Percentiles rank a stretch among this genome's conserved stretches.
Evolutionary conservation across 2,888 invertebrate species (phyloP).

Genomic region (Notocelia uddmanniana): DNA sequence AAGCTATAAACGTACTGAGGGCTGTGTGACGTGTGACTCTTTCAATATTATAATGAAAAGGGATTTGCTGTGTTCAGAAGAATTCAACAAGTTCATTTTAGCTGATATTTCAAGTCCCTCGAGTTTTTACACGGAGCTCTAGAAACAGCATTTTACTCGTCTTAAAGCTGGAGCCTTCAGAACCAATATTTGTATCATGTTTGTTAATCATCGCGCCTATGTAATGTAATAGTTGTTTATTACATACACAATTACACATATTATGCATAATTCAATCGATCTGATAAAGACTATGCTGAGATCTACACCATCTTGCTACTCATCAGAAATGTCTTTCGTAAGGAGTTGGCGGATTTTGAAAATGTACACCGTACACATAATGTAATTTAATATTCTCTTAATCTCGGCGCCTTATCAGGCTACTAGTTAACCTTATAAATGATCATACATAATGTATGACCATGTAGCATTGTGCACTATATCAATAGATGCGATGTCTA

Average conservation of each 20-base stretch:
- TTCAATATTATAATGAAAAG: background rate
- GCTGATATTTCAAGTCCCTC: background rate
- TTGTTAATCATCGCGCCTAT: too few relatives aligned
- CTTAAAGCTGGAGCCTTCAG: too few relatives aligned
- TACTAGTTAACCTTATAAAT: background rate
- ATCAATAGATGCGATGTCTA: constrained; percentile 31
- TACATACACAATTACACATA: too few relatives aligned
- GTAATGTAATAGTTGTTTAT: too few relatives aligned
- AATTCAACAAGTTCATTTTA: background rate
- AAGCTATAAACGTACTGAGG: constrained; percentile 39
- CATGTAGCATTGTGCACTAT: constrained; percentile 12
- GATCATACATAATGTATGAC: constrained; percentile 31
- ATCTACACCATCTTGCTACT: background rate
- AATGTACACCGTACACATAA: background rate
- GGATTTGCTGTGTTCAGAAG: background rate
- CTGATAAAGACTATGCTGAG: too few relatives aligned
- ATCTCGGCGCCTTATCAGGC: constrained; percentile 18
- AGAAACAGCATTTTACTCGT: too few relatives aligned
- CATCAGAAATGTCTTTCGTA: background rate
- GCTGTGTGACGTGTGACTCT: constrained; percentile 12
- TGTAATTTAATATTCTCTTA: constrained; percentile 1
- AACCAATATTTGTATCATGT: too few relatives aligned
- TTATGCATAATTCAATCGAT: too few relatives aligned
- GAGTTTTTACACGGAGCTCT: background rate
- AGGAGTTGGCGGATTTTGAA: background rate